A percentile compares a stretch with the other conserved stretches of the same genome.
These are phyloP conservation scores for Philopotamus ludificatus DNA, from an alignment of 1,140 invertebrate species.

Conservation along the genomic window DNA sequence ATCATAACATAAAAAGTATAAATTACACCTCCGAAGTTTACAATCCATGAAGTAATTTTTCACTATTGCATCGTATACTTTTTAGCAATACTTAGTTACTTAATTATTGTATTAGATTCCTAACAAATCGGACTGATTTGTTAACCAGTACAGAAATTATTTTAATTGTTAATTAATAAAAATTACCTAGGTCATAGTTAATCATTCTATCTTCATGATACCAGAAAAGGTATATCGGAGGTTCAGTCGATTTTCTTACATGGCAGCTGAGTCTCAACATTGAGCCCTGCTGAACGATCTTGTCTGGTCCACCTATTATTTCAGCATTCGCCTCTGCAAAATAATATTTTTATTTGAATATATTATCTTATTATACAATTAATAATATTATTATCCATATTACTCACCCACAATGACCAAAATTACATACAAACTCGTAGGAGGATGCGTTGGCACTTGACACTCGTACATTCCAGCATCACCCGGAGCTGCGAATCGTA, in stretches of 20 bases:
- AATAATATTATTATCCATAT: constrained; percentile 1
- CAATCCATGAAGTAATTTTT: no score
- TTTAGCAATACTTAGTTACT: no score
- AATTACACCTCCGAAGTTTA: no score
- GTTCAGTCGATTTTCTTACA: constrained; percentile 78
- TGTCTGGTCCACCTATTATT: constrained; percentile 79
- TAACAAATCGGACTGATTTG: no score
- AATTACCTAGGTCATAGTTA: constrained; percentile 75
- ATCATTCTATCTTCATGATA: constrained; percentile 89
- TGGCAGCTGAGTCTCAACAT: constrained; percentile 76
- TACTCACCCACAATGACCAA: constrained; percentile 76
- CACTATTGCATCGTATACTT: no score
- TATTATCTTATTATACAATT: constrained; percentile 1
- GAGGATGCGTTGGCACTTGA: constrained; percentile 80
- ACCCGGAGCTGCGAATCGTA: constrained; percentile 69
- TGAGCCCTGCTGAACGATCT: constrained; percentile 82
- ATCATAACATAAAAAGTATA: no score
- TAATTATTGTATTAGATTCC: no score
- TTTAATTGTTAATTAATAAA: not conserved
- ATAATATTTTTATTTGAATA: not conserved
- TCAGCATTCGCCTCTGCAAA: constrained; percentile 79
- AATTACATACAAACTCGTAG: constrained; percentile 74
- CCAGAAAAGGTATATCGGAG: constrained; percentile 84
- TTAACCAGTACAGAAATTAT: no score
- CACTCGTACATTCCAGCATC: constrained; percentile 81